Percentiles rank a stretch among this genome's conserved stretches.
Conservation (phyloP, 2,113 vertebrate genomes). For the Gadus macrocephalus region DNA sequence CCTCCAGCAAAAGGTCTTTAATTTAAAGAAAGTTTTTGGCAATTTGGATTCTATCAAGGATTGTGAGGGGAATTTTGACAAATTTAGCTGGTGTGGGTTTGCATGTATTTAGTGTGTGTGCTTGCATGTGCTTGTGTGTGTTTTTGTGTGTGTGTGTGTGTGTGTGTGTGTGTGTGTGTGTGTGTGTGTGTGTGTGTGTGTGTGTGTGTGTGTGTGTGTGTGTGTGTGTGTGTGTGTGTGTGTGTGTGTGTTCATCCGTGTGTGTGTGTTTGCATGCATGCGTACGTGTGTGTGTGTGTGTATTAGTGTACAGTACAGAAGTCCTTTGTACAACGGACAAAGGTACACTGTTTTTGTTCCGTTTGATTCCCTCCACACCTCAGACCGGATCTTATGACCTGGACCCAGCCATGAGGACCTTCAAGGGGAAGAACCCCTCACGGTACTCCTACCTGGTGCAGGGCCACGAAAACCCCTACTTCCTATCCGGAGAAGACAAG, state of each 20-base stretch:
- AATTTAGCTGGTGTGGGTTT: not conserved
- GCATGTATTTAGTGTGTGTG: not conserved
- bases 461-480: constrained; percentile 77
- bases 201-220: not conserved
- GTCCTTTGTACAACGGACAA: not conserved
- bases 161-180: not conserved
- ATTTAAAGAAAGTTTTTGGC: not conserved
- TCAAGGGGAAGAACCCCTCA: constrained; percentile 64
- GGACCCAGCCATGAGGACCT: constrained; percentile 65
- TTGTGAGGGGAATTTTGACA: not conserved
- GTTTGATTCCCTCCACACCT: constrained; percentile 11
- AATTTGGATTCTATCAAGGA: not conserved
- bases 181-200: not conserved
- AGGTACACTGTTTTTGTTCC: not conserved
- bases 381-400: constrained; percentile 70
- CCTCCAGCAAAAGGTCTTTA: not conserved
- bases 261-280: not conserved
- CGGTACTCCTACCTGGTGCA: constrained; percentile 74
- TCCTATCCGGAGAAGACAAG: constrained; percentile 56
- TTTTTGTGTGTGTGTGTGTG: not conserved
- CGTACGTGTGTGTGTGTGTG: constrained; percentile 4
- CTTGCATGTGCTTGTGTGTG: constrained; percentile 7
- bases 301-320: not conserved
- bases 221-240: not conserved
- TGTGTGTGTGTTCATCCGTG: not conserved